These are phyloP conservation scores for Lucilia sericata DNA, from an alignment of 1,140 invertebrate species.

Conservation along the genomic window DNA sequence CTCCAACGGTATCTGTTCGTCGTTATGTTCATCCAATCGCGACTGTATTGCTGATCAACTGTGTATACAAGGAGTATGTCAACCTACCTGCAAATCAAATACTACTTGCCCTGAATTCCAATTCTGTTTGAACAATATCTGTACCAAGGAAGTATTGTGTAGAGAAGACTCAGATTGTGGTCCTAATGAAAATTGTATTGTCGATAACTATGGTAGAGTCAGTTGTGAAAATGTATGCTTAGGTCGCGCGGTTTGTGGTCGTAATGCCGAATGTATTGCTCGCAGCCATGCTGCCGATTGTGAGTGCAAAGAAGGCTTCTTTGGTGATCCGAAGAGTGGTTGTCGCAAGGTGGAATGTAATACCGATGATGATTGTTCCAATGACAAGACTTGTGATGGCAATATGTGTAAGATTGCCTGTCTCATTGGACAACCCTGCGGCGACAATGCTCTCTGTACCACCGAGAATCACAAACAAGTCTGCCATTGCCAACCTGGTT, in stretches of 20 bases:
- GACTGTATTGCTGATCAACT: slow-evolving; percentile 85
- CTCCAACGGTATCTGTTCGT: slow-evolving; percentile 82
- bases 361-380: slow-evolving; percentile 78
- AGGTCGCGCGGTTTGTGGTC: slow-evolving; percentile 78
- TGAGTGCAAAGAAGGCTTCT: slow-evolving; percentile 80
- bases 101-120: slow-evolving; percentile 84
- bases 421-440: slow-evolving; percentile 82
- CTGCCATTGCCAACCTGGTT: slow-evolving; percentile 88
- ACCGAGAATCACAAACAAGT: slow-evolving; percentile 80
- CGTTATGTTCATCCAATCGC: slow-evolving; percentile 79
- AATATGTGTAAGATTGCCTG: slow-evolving; percentile 88
- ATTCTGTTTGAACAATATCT: slow-evolving; percentile 85
- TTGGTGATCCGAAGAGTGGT: slow-evolving; percentile 81
- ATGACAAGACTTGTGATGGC: slow-evolving; percentile 84
- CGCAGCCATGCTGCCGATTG: slow-evolving; percentile 80
- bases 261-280: slow-evolving; percentile 82
- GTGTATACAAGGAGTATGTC: slow-evolving; percentile 83
- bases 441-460: slow-evolving; percentile 84
- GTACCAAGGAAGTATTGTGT: slow-evolving; percentile 83
- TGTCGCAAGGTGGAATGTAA: slow-evolving; percentile 84
- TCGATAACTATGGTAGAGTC: slow-evolving; percentile 76
- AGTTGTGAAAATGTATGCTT: slow-evolving; percentile 81
- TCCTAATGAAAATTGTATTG: slow-evolving; percentile 76
- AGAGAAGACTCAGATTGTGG: slow-evolving; percentile 77
- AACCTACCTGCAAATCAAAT: slow-evolving; percentile 82